Conservation (phyloP, 2,113 vertebrate species). For the Raphicerus campestris region DNA sequence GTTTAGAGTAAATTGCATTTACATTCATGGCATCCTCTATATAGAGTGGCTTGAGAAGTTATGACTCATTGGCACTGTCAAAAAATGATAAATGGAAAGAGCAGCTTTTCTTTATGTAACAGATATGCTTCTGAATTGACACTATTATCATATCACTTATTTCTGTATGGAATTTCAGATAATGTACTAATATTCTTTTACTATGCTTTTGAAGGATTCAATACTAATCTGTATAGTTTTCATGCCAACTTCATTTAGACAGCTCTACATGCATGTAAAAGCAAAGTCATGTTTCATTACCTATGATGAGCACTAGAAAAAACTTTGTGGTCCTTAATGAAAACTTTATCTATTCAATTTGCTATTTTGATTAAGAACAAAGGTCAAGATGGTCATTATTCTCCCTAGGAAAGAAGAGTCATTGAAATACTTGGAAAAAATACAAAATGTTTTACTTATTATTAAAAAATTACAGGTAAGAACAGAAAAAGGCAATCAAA, state of each 20-base stretch:
- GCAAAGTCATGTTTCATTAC: not conserved
- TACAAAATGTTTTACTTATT: not conserved
- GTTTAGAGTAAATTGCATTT: not conserved
- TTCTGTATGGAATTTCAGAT: not conserved
- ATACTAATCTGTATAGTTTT: not conserved
- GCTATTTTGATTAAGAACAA: not conserved
- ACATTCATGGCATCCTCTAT: not conserved
- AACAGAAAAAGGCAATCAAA: not conserved
- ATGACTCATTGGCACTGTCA: not conserved
- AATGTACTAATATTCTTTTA: not conserved
- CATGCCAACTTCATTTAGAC: not conserved
- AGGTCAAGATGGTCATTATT: not conserved
- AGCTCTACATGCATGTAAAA: not conserved
- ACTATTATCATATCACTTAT: not conserved
- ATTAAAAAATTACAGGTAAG: not conserved
- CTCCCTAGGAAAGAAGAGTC: not conserved
- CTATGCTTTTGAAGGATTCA: not conserved
- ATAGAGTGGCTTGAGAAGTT: not conserved
- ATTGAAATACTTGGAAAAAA: not conserved
- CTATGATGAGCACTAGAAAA: not conserved
- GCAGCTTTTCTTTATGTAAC: not conserved
- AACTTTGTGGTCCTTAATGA: not conserved
- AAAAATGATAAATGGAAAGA: not conserved
- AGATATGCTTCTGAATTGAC: not conserved
- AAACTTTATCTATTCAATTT: not conserved